Conservation (phyloP, 2,113 vertebrate species). For the Leptobrachium leishanense region DNA sequence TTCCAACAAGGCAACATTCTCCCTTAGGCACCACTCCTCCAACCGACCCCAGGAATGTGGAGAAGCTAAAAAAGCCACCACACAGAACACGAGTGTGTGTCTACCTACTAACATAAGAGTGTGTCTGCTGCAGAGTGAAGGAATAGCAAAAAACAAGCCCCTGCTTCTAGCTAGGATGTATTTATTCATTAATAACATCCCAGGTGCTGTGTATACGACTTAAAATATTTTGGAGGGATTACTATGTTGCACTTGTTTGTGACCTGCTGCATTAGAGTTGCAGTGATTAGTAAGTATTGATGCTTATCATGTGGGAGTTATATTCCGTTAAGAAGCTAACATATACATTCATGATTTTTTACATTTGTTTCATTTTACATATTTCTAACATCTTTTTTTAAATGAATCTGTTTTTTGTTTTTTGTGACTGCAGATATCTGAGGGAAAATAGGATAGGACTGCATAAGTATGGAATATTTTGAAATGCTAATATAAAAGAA, state of each 20-base stretch:
- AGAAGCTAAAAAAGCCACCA: conserved; percentile 37
- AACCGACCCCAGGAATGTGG: conserved; percentile 26
- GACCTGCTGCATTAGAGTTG: too few relatives aligned
- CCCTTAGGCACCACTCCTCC: conserved; percentile 17
- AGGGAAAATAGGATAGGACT: too few relatives aligned
- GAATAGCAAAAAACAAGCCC: conserved; percentile 3
- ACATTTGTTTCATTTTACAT: too few relatives aligned
- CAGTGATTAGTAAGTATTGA: too few relatives aligned
- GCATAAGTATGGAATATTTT: too few relatives aligned
- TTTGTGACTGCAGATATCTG: too few relatives aligned
- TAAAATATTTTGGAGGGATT: background rate
- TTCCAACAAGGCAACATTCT: conserved; percentile 38
- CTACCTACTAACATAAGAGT: conserved; percentile 19
- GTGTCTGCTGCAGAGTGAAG: conserved; percentile 15
- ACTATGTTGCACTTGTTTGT: conserved; percentile 10
- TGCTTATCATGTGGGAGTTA: too few relatives aligned
- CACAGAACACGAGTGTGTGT: conserved; percentile 33
- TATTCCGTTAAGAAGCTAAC: too few relatives aligned
- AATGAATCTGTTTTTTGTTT: too few relatives aligned
- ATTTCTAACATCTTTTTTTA: too few relatives aligned
- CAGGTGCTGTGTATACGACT: conserved; percentile 4
- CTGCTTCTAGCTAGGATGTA: conserved; percentile 17
- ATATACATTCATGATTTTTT: too few relatives aligned
- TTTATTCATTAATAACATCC: conserved; percentile 17
- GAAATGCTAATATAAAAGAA: too few relatives aligned